Evolutionary conservation across 2,888 invertebrate genomes (phyloP).

Genomic region (Rhamnusium bicolor): DNA sequence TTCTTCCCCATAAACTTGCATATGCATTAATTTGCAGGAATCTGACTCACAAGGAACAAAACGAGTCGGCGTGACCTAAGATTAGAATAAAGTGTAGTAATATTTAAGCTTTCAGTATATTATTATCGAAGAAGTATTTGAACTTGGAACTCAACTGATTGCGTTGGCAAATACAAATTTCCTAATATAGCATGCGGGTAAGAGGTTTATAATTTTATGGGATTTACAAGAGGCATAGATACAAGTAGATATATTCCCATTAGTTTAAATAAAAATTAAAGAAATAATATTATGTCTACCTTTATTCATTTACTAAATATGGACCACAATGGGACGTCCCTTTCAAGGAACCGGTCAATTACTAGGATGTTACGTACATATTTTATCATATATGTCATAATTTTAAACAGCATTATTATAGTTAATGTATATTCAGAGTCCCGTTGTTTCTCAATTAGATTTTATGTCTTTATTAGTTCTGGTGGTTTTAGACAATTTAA

Average conservation of each 20-base stretch:
- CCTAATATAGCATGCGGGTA: background rate
- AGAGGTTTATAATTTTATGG: background rate
- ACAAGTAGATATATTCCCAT: background rate
- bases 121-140: slow-evolving; percentile 1
- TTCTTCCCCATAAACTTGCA: slow-evolving; percentile 19
- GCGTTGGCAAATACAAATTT: background rate
- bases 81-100: slow-evolving; percentile 2
- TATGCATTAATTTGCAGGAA: slow-evolving; percentile 2
- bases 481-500: no score
- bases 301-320: background rate
- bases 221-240: background rate
- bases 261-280: background rate
- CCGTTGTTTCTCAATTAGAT: no score
- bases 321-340: background rate
- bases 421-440: no score
- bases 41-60: background rate
- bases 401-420: no score
- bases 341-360: no score
- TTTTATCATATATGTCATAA: no score
- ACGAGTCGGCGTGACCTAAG: background rate
- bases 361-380: no score
- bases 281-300: background rate
- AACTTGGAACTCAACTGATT: background rate
- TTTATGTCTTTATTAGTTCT: no score
- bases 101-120: background rate